A percentile compares a stretch with the other conserved stretches of the same genome.
Conservation (phyloP, 1,140 invertebrate genomes). For the Streblospio benedicti region DNA sequence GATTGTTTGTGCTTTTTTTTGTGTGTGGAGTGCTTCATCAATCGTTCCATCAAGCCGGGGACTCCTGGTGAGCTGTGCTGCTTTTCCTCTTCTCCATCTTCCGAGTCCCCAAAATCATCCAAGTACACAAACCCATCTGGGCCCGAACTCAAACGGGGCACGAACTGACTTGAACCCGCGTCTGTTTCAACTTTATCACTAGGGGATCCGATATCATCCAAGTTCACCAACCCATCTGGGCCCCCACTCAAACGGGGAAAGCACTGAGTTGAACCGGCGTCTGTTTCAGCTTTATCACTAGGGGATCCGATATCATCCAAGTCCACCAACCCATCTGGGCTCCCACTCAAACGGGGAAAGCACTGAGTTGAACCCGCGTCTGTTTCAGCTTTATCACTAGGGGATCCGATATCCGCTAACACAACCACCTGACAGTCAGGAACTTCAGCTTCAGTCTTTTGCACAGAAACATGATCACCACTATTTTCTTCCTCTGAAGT, state of each 20-base stretch:
- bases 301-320: no score
- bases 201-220: no score
- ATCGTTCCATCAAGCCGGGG: constrained; percentile 21
- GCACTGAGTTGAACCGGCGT: constrained; percentile 17
- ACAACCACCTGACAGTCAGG: background rate
- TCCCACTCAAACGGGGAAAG: no score
- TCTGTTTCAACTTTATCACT: background rate
- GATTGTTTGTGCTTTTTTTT: constrained; percentile 19
- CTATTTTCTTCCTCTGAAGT: constrained; percentile 8
- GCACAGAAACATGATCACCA: background rate
- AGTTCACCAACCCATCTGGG: background rate
- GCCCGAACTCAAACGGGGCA: background rate
- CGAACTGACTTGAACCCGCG: no score
- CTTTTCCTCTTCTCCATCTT: constrained; percentile 6
- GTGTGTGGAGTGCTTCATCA: constrained; percentile 22
- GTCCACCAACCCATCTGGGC: no score
- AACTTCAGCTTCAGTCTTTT: background rate
- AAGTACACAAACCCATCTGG: constrained; percentile 1
- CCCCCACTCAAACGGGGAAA: constrained; percentile 6
- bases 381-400: background rate
- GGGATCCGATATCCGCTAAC: background rate
- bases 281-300: constrained; percentile 27
- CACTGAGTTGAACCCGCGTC: background rate
- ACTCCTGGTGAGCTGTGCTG: constrained; percentile 13
- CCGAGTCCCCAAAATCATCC: no score